Conservation (phyloP, 2,113 vertebrate genomes). For the Callorhinus ursinus region DNA sequence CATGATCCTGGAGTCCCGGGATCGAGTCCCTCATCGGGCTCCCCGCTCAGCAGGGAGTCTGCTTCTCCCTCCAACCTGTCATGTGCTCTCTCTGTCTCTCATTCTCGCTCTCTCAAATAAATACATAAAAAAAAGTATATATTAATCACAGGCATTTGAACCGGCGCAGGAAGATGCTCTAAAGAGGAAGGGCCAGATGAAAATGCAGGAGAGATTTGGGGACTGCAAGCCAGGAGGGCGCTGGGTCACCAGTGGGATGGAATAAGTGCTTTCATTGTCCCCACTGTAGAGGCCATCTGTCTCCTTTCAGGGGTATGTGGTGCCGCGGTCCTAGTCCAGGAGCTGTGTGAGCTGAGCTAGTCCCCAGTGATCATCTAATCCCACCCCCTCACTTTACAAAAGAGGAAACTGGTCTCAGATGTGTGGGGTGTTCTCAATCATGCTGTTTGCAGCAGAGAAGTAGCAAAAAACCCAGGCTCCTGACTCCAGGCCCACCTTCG, state of each 20-base stretch:
- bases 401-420: not conserved
- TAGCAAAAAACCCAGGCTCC: not conserved
- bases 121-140: too few species aligned
- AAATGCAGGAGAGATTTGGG: not conserved
- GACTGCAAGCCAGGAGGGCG: not conserved
- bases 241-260: not conserved
- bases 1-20: too few species aligned
- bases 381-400: not conserved
- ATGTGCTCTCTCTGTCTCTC: too few species aligned
- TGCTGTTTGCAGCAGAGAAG: not conserved
- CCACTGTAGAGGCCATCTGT: not conserved
- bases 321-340: not conserved
- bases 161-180: not conserved
- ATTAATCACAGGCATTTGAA: not conserved
- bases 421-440: not conserved
- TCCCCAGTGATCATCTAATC: not conserved
- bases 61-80: too few species aligned
- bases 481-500: not conserved
- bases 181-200: not conserved
- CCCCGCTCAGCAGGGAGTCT: too few species aligned
- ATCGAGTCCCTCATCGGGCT: too few species aligned
- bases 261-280: not conserved
- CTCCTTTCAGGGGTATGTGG: not conserved
- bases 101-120: too few species aligned
- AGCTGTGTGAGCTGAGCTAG: not conserved